Percentiles rank a stretch among this genome's conserved stretches.
phyloP scores from a whole-genome alignment of 2,113 vertebrate genomes.

The Physeter macrocephalus region DNA sequence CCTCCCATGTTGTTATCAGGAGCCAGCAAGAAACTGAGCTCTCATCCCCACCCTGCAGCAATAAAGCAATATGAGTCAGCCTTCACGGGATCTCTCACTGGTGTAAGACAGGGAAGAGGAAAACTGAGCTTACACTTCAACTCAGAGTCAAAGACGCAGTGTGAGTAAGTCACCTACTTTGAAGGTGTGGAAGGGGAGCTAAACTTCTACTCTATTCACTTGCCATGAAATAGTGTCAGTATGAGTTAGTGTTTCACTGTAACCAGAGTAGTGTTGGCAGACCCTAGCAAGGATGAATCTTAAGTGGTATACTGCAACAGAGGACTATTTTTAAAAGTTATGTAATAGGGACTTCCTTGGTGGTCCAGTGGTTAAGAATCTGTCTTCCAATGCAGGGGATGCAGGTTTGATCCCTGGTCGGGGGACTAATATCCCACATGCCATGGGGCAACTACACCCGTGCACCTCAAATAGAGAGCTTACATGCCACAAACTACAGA shows the following conservation, averaged over 20 bases:
- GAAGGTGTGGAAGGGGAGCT: not conserved
- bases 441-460: too few relatives aligned
- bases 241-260: not conserved
- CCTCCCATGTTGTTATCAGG: not conserved
- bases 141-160: not conserved
- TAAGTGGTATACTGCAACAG: not conserved
- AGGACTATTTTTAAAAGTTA: not conserved
- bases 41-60: fast-evolving
- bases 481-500: too few relatives aligned
- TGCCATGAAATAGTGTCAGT: not conserved
- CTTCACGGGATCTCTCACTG: not conserved
- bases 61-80: not conserved
- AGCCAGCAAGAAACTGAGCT: too few relatives aligned
- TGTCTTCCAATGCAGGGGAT: too few relatives aligned
- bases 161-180: not conserved
- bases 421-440: too few relatives aligned
- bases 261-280: fast-evolving
- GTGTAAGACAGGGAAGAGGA: fast-evolving
- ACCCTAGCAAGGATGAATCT: not conserved
- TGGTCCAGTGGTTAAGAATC: too few relatives aligned
- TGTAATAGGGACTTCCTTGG: too few relatives aligned
- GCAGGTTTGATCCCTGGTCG: too few relatives aligned
- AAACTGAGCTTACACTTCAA: not conserved
- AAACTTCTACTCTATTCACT: not conserved
- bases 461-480: too few relatives aligned